Percentiles rank a stretch among this genome's conserved stretches.
Evolutionary conservation across 2,888 invertebrate species (phyloP).

Genomic region (Polydesmus complanatus): DNA sequence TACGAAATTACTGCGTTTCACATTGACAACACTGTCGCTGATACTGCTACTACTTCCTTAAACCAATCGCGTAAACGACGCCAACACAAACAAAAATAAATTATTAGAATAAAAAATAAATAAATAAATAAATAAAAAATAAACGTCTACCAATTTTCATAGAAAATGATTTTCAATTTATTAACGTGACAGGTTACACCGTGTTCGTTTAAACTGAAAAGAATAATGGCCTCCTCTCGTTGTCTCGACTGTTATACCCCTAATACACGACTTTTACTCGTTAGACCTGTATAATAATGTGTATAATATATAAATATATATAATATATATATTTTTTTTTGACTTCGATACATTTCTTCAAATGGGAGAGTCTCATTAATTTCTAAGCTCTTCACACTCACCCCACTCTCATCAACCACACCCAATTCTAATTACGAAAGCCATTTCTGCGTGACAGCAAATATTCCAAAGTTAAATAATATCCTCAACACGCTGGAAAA

Average conservation of each 20-base stretch:
- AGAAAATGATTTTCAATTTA: not conserved
- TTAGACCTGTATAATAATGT: no score
- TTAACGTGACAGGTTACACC: not conserved
- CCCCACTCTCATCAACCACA: not conserved
- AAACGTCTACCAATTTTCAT: not conserved
- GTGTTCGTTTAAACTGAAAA: not conserved
- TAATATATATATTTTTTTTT: not conserved
- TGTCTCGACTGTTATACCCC: not conserved
- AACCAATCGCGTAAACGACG: no score
- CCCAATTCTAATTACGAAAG: not conserved
- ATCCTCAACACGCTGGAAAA: not conserved
- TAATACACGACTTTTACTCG: no score
- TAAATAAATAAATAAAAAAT: not conserved
- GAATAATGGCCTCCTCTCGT: not conserved
- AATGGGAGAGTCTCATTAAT: not conserved
- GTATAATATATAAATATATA: not conserved
- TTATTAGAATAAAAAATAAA: not conserved
- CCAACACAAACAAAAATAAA: not conserved
- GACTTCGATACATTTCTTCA: not conserved
- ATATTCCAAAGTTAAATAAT: not conserved
- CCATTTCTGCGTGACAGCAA: not conserved
- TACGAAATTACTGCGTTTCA: no score
- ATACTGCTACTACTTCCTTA: no score
- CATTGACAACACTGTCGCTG: no score
- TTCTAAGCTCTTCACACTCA: not conserved